A percentile compares a stretch with the other conserved stretches of the same genome.
These are phyloP conservation scores for Magallana gigas DNA, from an alignment of 1,140 invertebrate genomes.

Conservation along the genomic window DNA sequence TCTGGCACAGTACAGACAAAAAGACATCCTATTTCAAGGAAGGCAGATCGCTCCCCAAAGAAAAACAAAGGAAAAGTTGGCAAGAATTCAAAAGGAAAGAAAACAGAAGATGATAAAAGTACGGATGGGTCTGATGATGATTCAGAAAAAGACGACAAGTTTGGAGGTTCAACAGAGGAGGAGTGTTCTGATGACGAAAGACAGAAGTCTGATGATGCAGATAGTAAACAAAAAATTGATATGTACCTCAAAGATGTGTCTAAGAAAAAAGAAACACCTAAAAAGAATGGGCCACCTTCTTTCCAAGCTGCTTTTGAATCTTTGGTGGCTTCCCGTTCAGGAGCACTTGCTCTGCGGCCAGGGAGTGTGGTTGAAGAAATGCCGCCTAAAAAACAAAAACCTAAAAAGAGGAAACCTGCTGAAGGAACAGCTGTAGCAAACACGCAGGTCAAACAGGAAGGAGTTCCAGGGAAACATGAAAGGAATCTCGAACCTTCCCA, in stretches of 20 bases:
- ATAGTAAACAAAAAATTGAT: constrained; percentile 56
- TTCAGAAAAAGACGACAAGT: constrained; percentile 47
- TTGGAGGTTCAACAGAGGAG: constrained; percentile 56
- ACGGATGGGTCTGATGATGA: constrained; percentile 7
- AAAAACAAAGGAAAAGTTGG: constrained; percentile 44
- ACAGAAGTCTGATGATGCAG: constrained; percentile 37
- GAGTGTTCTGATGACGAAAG: constrained; percentile 38
- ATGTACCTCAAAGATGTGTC: constrained; percentile 57
- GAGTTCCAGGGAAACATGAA: constrained; percentile 9
- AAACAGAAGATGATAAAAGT: constrained; percentile 19
- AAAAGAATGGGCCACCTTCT: constrained; percentile 51
- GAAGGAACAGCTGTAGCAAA: neutral
- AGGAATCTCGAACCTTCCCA: neutral
- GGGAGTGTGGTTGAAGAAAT: constrained; percentile 43
- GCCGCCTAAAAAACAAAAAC: constrained; percentile 7
- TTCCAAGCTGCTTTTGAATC: constrained; percentile 64
- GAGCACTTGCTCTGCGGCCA: constrained; percentile 22
- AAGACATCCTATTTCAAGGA: constrained; percentile 75
- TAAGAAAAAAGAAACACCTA: constrained; percentile 22
- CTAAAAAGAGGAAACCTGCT: constrained; percentile 32
- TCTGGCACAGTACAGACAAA: constrained; percentile 74
- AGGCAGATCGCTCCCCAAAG: constrained; percentile 35
- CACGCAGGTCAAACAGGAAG: neutral
- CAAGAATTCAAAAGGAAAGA: constrained; percentile 43
- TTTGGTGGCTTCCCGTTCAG: constrained; percentile 42